These are phyloP conservation scores for Clostera curtula DNA, from an alignment of 2,888 invertebrate species.

Conservation along the genomic window DNA sequence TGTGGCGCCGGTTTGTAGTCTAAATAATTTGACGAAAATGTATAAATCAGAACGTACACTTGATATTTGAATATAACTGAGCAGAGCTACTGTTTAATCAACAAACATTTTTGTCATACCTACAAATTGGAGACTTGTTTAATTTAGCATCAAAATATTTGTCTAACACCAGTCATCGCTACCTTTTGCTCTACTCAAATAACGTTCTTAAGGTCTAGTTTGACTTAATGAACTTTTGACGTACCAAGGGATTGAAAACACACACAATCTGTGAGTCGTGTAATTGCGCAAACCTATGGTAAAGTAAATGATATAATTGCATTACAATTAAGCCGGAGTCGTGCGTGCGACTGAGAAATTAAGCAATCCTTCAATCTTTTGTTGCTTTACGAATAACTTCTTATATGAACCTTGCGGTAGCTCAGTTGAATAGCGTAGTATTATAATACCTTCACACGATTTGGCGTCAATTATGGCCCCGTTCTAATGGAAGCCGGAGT, in stretches of 20 bases:
- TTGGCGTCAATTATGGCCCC: slow-evolving; percentile 42
- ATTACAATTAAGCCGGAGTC: slow-evolving; percentile 46
- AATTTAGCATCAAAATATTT: slow-evolving; percentile 8
- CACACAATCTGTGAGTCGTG: slow-evolving; percentile 13
- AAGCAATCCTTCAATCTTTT: slow-evolving; percentile 65
- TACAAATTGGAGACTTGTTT: slow-evolving; percentile 4
- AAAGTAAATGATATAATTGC: slow-evolving; percentile 48
- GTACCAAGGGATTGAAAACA: slow-evolving; percentile 19
- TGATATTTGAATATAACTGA: not conserved
- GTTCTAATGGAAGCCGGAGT: slow-evolving; percentile 41
- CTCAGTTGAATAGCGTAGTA: slow-evolving; percentile 50
- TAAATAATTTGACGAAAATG: too few relatives aligned
- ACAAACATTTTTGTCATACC: slow-evolving; percentile 1
- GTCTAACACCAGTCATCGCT: slow-evolving; percentile 1
- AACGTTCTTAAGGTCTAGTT: slow-evolving; percentile 6
- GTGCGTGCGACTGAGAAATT: slow-evolving; percentile 68
- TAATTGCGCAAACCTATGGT: slow-evolving; percentile 37
- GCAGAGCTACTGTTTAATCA: slow-evolving; percentile 3
- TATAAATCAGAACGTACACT: too few relatives aligned
- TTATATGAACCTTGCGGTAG: slow-evolving; percentile 60
- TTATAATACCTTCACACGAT: slow-evolving; percentile 63
- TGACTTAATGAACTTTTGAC: slow-evolving; percentile 6
- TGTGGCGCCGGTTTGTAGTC: too few relatives aligned
- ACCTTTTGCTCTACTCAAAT: slow-evolving; percentile 5
- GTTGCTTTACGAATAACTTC: slow-evolving; percentile 57